phyloP scores from a whole-genome alignment of 2,113 vertebrate species.

The Enhydra lutris region DNA sequence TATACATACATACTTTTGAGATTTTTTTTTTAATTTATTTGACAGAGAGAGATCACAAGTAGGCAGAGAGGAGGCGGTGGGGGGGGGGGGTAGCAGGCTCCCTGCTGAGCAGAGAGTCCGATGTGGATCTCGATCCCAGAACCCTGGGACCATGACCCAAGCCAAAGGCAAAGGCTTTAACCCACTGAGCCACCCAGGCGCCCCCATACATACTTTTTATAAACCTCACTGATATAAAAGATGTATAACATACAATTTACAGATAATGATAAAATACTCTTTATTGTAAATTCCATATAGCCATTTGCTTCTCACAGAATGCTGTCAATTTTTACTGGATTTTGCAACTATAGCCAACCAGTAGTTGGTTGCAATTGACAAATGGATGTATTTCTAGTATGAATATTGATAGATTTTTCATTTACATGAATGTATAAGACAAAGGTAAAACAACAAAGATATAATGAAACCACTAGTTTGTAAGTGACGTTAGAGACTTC shows the following conservation, averaged over 20 bases:
- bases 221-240: neutral
- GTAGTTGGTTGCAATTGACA: neutral
- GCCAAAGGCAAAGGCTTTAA: too few species aligned
- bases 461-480: neutral
- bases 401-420: neutral
- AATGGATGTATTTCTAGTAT: neutral
- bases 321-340: neutral
- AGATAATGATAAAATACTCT: neutral
- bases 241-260: neutral
- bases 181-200: too few species aligned
- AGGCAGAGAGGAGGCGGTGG: too few species aligned
- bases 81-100: too few species aligned
- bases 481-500: neutral
- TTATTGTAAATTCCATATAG: neutral
- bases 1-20: neutral
- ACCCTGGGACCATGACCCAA: too few species aligned
- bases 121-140: too few species aligned
- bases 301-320: neutral
- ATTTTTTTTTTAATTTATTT: too few species aligned
- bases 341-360: neutral
- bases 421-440: neutral
- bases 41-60: too few species aligned
- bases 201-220: neutral
- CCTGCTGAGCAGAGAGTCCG: too few species aligned
- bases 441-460: neutral